A percentile compares a stretch with the other conserved stretches of the same genome.
Evolutionary conservation across 2,797 vertebrate genomes (phyloP).

Genomic region (Phataginus tetradactyla): DNA sequence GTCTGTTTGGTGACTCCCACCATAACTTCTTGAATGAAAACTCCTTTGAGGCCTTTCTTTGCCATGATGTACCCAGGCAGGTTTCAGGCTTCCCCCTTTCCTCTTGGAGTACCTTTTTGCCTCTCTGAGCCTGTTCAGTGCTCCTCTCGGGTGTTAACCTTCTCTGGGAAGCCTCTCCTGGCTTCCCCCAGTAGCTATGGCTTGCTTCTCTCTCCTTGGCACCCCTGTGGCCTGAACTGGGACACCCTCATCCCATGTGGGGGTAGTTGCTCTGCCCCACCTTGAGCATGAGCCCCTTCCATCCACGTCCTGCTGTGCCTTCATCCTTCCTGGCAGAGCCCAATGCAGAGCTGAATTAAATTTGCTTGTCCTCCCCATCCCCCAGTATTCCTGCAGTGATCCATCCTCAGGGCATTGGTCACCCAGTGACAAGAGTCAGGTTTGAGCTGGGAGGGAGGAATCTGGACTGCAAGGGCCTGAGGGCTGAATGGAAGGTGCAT

Average conservation of each 20-base stretch:
- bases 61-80: rapidly evolving
- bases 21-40: neutral
- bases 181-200: neutral
- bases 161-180: neutral
- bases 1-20: neutral
- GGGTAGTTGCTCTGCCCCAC: neutral
- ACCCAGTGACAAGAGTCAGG: neutral
- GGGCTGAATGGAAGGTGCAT: too few relatives aligned
- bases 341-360: neutral
- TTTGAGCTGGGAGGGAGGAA: neutral
- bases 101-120: neutral
- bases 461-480: neutral
- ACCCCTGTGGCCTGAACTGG: neutral
- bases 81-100: neutral
- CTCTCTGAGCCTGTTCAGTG: neutral
- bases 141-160: rapidly evolving
- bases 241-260: neutral
- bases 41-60: neutral
- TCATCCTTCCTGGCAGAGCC: neutral
- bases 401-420: neutral
- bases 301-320: neutral
- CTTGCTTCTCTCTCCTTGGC: neutral
- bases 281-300: neutral
- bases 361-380: neutral
- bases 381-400: neutral